A percentile compares a stretch with the other conserved stretches of the same genome.
Conservation (phyloP, 2,113 vertebrate species). For the Sigmodon hispidus region DNA sequence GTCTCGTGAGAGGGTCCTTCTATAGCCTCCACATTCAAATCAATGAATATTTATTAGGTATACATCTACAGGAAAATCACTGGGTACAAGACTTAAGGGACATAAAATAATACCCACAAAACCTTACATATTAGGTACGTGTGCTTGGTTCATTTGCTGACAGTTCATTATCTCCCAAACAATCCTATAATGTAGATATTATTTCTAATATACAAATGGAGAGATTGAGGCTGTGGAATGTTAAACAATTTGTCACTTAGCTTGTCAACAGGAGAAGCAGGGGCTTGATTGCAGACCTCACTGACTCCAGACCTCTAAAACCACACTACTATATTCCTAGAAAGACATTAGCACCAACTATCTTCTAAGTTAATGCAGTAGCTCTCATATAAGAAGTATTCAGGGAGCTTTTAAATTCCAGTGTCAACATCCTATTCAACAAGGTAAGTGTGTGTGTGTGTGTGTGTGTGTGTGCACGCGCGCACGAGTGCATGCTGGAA, state of each 20-base stretch:
- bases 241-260: slow-evolving; percentile 16
- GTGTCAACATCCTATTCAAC: background rate
- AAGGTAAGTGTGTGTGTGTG: background rate
- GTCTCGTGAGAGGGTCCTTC: background rate
- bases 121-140: background rate
- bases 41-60: slow-evolving; percentile 33
- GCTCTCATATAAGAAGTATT: background rate
- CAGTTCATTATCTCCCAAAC: background rate
- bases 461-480: background rate
- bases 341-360: background rate
- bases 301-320: background rate
- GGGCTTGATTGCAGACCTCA: background rate
- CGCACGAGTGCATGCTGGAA: background rate
- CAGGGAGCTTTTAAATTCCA: background rate
- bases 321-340: background rate
- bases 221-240: background rate
- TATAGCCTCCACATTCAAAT: background rate
- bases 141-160: background rate
- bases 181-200: background rate
- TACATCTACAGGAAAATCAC: background rate
- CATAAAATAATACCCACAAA: background rate
- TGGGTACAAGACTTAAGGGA: background rate
- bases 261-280: background rate
- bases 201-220: slow-evolving; percentile 23
- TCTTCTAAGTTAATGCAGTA: background rate